Percentiles rank a stretch among this genome's conserved stretches.
Evolutionary conservation across 2,797 vertebrate genomes (phyloP).

Genomic region (Pangasius krempfi): DNA sequence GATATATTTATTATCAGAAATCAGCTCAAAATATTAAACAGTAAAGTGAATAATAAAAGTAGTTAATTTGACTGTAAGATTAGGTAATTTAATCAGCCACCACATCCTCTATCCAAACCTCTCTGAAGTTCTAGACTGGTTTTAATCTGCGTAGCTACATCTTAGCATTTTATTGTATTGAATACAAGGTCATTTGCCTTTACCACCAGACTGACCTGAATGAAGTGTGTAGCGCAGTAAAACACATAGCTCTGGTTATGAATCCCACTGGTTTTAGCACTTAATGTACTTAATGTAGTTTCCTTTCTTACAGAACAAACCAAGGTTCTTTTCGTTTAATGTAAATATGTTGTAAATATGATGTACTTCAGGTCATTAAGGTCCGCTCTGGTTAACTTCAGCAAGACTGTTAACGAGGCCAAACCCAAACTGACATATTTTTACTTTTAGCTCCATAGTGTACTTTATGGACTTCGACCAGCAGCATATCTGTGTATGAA

Average conservation of each 20-base stretch:
- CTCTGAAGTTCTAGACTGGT: neutral
- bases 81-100: neutral
- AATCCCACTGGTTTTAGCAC: neutral
- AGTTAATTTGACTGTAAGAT: neutral
- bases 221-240: neutral
- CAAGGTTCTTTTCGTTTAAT: neutral
- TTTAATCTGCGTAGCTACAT: neutral
- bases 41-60: neutral
- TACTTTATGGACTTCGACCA: too few relatives aligned
- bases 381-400: neutral
- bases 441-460: neutral
- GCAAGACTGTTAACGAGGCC: neutral
- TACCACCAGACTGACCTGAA: neutral
- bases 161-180: neutral
- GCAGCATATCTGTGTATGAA: too few relatives aligned
- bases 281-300: neutral
- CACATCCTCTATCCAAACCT: neutral
- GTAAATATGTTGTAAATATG: conserved; percentile 1
- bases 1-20: neutral
- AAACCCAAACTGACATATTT: neutral
- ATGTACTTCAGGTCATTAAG: neutral
- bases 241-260: neutral
- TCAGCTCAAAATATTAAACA: neutral
- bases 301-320: neutral
- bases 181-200: neutral